Base-by-base conservation (phyloP, 2,113 vertebrate species). In the Gobio gobio region DNA sequence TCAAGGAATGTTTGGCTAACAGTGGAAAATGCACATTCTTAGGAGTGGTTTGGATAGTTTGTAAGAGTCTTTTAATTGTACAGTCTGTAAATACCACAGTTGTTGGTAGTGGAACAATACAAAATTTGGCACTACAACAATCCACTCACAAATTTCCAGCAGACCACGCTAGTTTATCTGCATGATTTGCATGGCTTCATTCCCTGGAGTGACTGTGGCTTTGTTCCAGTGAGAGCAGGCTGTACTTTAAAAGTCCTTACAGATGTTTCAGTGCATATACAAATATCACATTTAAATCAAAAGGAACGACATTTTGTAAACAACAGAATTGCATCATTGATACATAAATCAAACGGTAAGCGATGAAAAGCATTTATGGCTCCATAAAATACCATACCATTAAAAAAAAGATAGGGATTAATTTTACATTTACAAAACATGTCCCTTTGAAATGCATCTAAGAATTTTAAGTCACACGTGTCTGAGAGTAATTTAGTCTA, bases 111-210 rank as follows among this genome's bases (percentile, higher is more conserved):
- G 20, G 54, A 59, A 33, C 54, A 5, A 43, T n/a, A 10, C 14
- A 2, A 33, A 51, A 78, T 61, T 78, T 78, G 76, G 76, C 76
- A 78, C 76, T 43, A 43, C 59, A 81, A 51, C 45, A 78, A 78
- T 59, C 26, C 76, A 58, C 54, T 54, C 1, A 58, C 5, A 22
- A 22, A 51, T 79, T 45, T 61, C 77, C 22, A 49, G 66, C 33
- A 8, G 18, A 70, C 54, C 20, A 56, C 8, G 18, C 54, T 56
- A 74, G 22, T 78, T 26, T 18, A 45, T 79, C 56, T 33, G 56
- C 76, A n/a, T 43, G 43, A 1, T 64, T 80, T 49, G 78, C 59
- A 80, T 66, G 16, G 56, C 49, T 45, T 79, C 13, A 26, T 63
- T 79, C 24, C 20, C 61, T 66, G 58, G 43, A 64, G 40, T 64